Evolutionary conservation across 2,888 invertebrate genomes (phyloP).

Genomic region (Steinernema hermaphroditum): DNA sequence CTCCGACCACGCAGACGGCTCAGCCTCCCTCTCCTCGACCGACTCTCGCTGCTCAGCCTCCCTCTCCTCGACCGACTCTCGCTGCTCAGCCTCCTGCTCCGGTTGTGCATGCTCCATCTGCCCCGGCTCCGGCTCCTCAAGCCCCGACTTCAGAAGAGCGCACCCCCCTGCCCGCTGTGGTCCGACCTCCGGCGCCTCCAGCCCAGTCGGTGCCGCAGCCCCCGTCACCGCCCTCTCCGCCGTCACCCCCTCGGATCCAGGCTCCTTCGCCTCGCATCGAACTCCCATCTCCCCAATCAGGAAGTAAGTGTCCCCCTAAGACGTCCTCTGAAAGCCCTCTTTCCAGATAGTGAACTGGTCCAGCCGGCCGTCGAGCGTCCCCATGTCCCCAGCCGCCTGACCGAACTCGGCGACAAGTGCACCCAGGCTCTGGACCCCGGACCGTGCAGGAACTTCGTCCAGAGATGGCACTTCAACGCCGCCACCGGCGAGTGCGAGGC

Average conservation of each 20-base stretch:
- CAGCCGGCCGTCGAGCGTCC: slow-evolving; percentile 13
- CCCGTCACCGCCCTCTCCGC: slow-evolving; percentile 21
- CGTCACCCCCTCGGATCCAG: slow-evolving; percentile 27
- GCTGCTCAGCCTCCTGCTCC: too few relatives aligned
- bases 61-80: too few relatives aligned
- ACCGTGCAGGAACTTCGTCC: slow-evolving; percentile 62
- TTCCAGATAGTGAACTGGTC: slow-evolving; percentile 26
- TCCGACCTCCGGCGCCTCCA: slow-evolving; percentile 31
- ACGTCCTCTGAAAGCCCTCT: slow-evolving; percentile 20
- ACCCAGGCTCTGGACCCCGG: slow-evolving; percentile 65
- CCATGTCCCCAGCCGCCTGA: slow-evolving; percentile 4
- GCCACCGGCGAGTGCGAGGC: slow-evolving; percentile 59
- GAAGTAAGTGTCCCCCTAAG: neutral
- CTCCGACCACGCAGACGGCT: neutral
- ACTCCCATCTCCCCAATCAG: neutral
- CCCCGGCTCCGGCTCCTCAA: neutral
- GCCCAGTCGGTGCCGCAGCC: slow-evolving; percentile 17
- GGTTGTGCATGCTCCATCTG: too few relatives aligned
- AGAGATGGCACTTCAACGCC: slow-evolving; percentile 64
- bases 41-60: too few relatives aligned
- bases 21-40: too few relatives aligned
- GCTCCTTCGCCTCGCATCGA: slow-evolving; percentile 30
- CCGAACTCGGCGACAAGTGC: slow-evolving; percentile 61
- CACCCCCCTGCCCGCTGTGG: slow-evolving; percentile 40
- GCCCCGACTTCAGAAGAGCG: slow-evolving; percentile 32